Evolutionary conservation across 2,797 vertebrate genomes (phyloP).

Genomic region (Taeniopygia guttata): DNA sequence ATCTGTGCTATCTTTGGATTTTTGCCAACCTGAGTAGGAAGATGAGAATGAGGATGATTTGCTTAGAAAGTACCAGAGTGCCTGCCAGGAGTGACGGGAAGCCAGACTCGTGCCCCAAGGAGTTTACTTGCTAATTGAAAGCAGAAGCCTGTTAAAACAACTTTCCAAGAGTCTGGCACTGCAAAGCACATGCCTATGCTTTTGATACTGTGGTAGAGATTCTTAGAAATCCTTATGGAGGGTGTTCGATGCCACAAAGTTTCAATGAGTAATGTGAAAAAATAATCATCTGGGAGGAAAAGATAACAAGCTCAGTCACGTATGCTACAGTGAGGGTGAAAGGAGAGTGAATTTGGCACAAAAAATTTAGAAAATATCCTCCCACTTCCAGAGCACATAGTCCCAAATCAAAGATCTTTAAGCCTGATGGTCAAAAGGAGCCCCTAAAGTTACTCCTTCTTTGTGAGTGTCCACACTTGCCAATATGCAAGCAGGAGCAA

Average conservation of each 20-base stretch:
- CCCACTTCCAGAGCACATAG: not conserved
- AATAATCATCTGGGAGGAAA: not conserved
- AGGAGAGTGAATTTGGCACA: not conserved
- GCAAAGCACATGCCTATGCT: not conserved
- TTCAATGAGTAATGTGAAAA: constrained; percentile 8
- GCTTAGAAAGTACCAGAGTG: constrained; percentile 33
- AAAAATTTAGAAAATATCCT: not conserved
- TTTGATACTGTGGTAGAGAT: constrained; percentile 20
- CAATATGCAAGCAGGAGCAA: not conserved
- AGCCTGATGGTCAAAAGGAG: not conserved
- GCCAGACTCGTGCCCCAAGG: constrained; percentile 18
- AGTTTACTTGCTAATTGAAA: constrained; percentile 39
- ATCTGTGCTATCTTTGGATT: not conserved
- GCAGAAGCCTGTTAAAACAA: constrained; percentile 42
- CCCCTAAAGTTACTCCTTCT: not conserved
- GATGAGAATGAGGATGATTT: not conserved
- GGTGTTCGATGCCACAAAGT: not conserved
- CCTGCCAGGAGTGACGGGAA: constrained; percentile 15
- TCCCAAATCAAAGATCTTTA: not conserved
- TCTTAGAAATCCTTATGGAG: constrained; percentile 3
- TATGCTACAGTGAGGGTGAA: not conserved
- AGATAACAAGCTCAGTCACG: not conserved
- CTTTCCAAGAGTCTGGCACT: not conserved
- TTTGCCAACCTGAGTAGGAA: constrained; percentile 4
- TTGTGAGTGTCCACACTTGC: not conserved